These are phyloP conservation scores for Pseudeuparius sepicola DNA, from an alignment of 2,888 invertebrate species.

Conservation along the genomic window DNA sequence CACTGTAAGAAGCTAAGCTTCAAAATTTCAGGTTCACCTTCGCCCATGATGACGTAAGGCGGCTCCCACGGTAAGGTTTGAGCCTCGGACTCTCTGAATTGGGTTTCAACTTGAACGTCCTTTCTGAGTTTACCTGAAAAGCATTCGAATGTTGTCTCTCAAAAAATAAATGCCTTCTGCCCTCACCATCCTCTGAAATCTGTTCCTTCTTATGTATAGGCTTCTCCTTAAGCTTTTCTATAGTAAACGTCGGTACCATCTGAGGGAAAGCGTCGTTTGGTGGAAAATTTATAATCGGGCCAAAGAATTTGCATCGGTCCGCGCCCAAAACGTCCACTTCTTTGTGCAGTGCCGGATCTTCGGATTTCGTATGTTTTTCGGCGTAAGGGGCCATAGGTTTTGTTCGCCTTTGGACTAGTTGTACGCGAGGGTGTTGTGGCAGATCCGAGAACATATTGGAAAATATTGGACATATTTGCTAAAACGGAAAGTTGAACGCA, in stretches of 20 bases:
- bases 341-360: slow-evolving; percentile 17
- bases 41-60: slow-evolving; percentile 41
- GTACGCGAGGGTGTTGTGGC: slow-evolving; percentile 41
- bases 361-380: slow-evolving; percentile 30
- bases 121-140: slow-evolving; percentile 5
- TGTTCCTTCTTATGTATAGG: slow-evolving; percentile 15
- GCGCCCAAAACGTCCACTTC: slow-evolving; percentile 26
- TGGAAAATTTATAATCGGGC: slow-evolving; percentile 24
- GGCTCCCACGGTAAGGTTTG: slow-evolving; percentile 75
- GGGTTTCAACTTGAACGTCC: slow-evolving; percentile 48
- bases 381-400: slow-evolving; percentile 25
- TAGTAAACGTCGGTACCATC: slow-evolving; percentile 24
- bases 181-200: slow-evolving; percentile 17
- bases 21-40: slow-evolving; percentile 53
- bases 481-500: slow-evolving; percentile 20
- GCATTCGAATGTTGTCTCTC: slow-evolving; percentile 26
- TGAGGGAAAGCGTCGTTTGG: slow-evolving; percentile 23
- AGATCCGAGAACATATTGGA: slow-evolving; percentile 51
- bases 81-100: slow-evolving; percentile 63
- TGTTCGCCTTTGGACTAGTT: slow-evolving; percentile 37
- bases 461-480: slow-evolving; percentile 48
- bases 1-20: slow-evolving; percentile 45
- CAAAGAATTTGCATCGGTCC: slow-evolving; percentile 30
- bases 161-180: too few relatives aligned
- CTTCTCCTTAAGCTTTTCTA: slow-evolving; percentile 35